Base-by-base conservation (phyloP, 1,140 invertebrate species). In the Caerostris darwini region DNA sequence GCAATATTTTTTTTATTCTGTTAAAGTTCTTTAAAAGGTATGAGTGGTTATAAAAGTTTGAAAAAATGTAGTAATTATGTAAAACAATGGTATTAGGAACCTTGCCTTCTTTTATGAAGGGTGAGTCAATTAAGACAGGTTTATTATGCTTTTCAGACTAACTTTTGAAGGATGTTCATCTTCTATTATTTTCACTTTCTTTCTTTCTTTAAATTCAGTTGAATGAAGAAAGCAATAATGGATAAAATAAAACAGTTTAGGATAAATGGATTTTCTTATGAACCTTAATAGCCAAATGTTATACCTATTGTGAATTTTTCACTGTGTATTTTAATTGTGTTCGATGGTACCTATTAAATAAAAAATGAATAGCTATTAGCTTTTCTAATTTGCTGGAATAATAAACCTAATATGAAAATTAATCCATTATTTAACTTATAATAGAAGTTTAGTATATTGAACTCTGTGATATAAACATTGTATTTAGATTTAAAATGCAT, bases 41-140 rank as follows among this genome's bases (percentile, higher is more conserved):
- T 50, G 71, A 34, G 53, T 77, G 53, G 53, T 77, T 77, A 77
- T 34, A 77, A 77, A 77, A 10, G 34, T 10, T 50, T 50, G 10
- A 77, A 77, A 77, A 77, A 77, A 50, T 5, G 67, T n/a, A 69
- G 50, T 53, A 77, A 77, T 77, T 77, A 77, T 77, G 71, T 77
- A 77, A 77, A 77, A 77, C 71, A 77, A 77, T 34, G 34, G 50
- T 50, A 77, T 77, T 77, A 77, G 53, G 53, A 77, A 77, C 5
- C 3, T 77, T 53, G 10, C 3, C 61, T 14, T 12, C 34, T 77
- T 77, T 77, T 77, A 50, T 77, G 50, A 12, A 50, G 7, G 34
- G 34, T 77, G 71, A 77, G 50, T 50, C 71, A 77, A 77, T 77
- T 77, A 77, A 77, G 71, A 77, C 53, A 53, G 71, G 71, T 50